Evolutionary conservation across 1,140 invertebrate genomes (phyloP).

Genomic region (Zaprionus vittiger): DNA sequence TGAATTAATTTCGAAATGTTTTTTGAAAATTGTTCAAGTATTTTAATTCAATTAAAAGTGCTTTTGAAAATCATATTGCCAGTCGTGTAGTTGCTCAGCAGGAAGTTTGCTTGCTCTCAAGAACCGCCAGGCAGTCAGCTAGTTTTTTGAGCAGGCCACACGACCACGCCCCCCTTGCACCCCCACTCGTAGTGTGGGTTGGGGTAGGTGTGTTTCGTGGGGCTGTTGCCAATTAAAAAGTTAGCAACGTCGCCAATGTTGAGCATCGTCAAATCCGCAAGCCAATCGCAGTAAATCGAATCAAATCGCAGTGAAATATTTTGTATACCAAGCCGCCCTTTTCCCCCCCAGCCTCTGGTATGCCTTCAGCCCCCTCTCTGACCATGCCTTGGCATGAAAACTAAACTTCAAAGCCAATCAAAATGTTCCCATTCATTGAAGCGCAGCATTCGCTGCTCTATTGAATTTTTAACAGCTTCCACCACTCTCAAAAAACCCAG

Average conservation of each 20-base stretch:
- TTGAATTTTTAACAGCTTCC: constrained; percentile 42
- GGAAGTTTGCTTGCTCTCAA: background rate
- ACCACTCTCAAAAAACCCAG: too few relatives aligned
- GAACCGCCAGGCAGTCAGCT: background rate
- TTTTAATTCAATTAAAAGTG: constrained; percentile 4
- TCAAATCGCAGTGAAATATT: constrained; percentile 42
- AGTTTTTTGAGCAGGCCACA: background rate
- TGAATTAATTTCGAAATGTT: background rate
- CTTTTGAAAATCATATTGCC: constrained; percentile 3
- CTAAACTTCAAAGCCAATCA: constrained; percentile 56
- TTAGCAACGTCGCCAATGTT: constrained; percentile 23
- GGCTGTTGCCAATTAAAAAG: constrained; percentile 51
- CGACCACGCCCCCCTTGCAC: too few relatives aligned
- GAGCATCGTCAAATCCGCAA: constrained; percentile 44
- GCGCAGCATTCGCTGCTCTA: constrained; percentile 47
- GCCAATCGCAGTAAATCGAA: constrained; percentile 48
- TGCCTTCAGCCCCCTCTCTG: background rate
- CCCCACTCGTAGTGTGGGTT: background rate
- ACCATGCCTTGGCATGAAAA: constrained; percentile 26
- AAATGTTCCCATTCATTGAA: constrained; percentile 58
- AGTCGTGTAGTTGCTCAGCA: constrained; percentile 7
- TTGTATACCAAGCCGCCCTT: constrained; percentile 19
- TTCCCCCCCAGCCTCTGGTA: background rate
- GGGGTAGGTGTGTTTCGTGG: background rate
- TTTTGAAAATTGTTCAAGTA: background rate